Percentiles rank a stretch among this genome's conserved stretches.
phyloP scores from a whole-genome alignment of 2,888 invertebrate genomes.

The Danaus chrysippus region DNA sequence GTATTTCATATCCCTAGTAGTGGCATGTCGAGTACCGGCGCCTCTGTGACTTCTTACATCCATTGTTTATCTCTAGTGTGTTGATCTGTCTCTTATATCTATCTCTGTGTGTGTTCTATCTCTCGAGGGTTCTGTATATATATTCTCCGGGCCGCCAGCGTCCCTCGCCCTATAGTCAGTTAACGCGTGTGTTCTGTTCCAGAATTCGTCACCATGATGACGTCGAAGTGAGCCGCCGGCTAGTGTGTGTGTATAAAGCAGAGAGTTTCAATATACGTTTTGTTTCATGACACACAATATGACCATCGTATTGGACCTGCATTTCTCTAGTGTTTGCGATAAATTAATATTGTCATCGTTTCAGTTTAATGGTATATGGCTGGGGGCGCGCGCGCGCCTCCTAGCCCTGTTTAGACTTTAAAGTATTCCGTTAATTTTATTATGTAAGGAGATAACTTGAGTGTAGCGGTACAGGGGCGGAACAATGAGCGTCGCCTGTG shows the following conservation, averaged over 20 bases:
- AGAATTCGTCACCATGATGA: conserved; percentile 99
- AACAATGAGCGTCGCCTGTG: conserved; percentile 39
- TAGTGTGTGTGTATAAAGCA: conserved; percentile 79
- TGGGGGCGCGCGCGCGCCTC: conserved; percentile 36
- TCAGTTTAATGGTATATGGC: conserved; percentile 65
- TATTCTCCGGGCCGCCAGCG: conserved; percentile 12
- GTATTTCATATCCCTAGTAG: conserved; percentile 71
- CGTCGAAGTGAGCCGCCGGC: conserved; percentile 96
- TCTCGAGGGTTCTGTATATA: conserved; percentile 40
- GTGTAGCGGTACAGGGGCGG: conserved; percentile 73
- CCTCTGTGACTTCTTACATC: conserved; percentile 48
- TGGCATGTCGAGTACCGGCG: conserved; percentile 59
- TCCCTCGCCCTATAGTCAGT: conserved; percentile 35
- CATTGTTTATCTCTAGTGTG: conserved; percentile 58
- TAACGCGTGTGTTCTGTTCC: conserved; percentile 70
- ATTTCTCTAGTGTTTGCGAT: conserved; percentile 81
- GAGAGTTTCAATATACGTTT: conserved; percentile 82
- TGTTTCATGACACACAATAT: conserved; percentile 81
- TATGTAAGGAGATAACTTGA: conserved; percentile 68
- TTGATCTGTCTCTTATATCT: conserved; percentile 48
- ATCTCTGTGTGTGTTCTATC: conserved; percentile 52
- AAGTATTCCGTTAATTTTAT: conserved; percentile 78
- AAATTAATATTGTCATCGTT: conserved; percentile 77
- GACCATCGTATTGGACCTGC: conserved; percentile 80
- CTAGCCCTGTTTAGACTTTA: conserved; percentile 70